phyloP scores from a whole-genome alignment of 2,113 vertebrate species.

The Dicerorhinus sumatrensis region DNA sequence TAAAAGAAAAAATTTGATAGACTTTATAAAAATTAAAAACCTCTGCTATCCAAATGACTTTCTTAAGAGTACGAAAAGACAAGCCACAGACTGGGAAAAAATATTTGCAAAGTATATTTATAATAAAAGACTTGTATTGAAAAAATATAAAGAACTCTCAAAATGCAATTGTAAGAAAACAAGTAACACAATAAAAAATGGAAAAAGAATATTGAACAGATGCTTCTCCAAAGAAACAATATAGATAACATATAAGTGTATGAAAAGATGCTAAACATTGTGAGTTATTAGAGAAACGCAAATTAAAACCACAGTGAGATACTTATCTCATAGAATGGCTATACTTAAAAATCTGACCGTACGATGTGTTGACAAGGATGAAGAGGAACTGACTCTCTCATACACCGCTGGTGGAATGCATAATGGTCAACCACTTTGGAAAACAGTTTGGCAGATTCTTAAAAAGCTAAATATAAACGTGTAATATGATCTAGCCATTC shows the following conservation, averaged over 20 bases:
- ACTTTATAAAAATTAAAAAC: background rate
- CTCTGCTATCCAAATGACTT: background rate
- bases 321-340: background rate
- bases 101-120: background rate
- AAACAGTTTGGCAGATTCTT: constrained; percentile 38
- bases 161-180: background rate
- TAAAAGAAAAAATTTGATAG: background rate
- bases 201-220: background rate
- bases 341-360: background rate
- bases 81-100: background rate
- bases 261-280: background rate
- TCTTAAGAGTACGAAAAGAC: background rate
- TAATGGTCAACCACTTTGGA: background rate
- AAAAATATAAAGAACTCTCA: background rate
- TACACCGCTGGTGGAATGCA: background rate
- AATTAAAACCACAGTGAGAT: background rate
- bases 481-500: constrained; percentile 43
- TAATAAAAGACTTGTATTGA: background rate
- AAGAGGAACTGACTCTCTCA: background rate
- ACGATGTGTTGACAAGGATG: background rate
- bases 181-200: background rate
- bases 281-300: background rate
- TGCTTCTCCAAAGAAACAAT: background rate
- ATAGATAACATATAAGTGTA: background rate
- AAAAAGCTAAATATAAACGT: constrained; percentile 29